These are phyloP conservation scores for Scolopax rusticola DNA, from an alignment of 2,797 vertebrate species.

Conservation along the genomic window DNA sequence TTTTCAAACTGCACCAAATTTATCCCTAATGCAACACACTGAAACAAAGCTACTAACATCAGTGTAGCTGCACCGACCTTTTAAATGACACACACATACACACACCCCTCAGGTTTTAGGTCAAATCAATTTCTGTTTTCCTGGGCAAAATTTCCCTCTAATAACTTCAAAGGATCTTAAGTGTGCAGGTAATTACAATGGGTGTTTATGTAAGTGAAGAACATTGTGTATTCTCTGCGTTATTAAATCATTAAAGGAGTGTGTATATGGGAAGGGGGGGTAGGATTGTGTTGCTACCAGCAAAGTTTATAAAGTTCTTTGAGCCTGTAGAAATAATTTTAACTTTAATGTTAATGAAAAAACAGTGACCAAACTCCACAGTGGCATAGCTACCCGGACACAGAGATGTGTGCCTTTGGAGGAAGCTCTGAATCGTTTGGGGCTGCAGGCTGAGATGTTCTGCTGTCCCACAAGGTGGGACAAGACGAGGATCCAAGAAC, in stretches of 20 bases:
- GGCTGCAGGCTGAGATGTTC: background rate
- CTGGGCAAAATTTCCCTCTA: background rate
- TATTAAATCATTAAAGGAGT: background rate
- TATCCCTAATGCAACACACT: background rate
- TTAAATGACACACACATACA: background rate
- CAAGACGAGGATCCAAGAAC: no score
- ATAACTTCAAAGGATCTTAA: background rate
- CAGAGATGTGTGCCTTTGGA: accelerated
- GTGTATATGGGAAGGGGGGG: accelerated
- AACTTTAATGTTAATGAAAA: background rate
- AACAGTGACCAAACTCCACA: background rate
- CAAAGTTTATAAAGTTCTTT: background rate
- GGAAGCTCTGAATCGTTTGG: background rate
- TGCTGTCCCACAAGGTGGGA: accelerated
- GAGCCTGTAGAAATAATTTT: background rate
- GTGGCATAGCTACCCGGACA: background rate
- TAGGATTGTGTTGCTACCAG: background rate
- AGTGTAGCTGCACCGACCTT: background rate
- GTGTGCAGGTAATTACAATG: background rate
- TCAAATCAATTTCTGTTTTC: background rate
- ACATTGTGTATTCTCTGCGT: accelerated
- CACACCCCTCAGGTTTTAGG: background rate
- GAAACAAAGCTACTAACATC: constrained; percentile 11
- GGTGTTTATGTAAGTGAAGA: background rate
- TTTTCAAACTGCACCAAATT: constrained; percentile 35